Evolutionary conservation across 2,888 invertebrate species (phyloP), one percentile per base, ranked within the genome.

Genomic region (Caenorhabditis sp.): DNA sequence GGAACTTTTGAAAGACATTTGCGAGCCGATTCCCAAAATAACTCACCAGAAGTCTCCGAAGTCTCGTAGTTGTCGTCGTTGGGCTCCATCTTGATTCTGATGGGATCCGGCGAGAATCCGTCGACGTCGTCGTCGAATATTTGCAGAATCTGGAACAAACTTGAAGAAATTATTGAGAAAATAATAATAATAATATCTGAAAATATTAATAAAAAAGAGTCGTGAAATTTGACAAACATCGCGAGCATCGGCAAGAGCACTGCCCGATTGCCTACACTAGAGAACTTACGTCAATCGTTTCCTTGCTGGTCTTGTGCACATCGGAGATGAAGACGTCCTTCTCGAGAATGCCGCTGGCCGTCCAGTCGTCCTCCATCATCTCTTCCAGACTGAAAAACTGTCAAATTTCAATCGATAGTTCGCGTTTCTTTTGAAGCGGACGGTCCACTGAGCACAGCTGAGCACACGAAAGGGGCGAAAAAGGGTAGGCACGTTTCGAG

Each of bases 341-440:
- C 50, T 82, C 71, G 15, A 85, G 50, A 28, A 72, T 58, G 22
- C 67, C 77, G 22, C 40, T 70, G 6, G 61, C 47, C 47, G 67
- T 28, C 86, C 86, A 86, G 70, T 86, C 86, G 35, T 86, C 86
- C n/a, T 86, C 85, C 84, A 86, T 83, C 65, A 72, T 77, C 56
- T 58, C 76, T 56, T 62, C 61, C 44, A 61, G 55, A 62, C 68
- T 76, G 64, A n/a, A 72, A 62, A 65, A 28, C 26, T 22, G 18
- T 18, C 20, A 28, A 35, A 61, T 64, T 22, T 26, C 26, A 60
- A 65, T 64, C 72, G 50, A 72, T 71, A 35, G 61, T 28, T 62
- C n/a, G n/a, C 15, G 11, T 56, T 24, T 69, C 56, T 69, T 22
- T 35, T 20, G 26, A 55, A 74, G 51, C 72, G 65, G 65, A 65